A percentile compares a stretch with the other conserved stretches of the same genome.
Evolutionary conservation across 2,113 vertebrate genomes (phyloP).

Genomic region (Vulpes lagopus): DNA sequence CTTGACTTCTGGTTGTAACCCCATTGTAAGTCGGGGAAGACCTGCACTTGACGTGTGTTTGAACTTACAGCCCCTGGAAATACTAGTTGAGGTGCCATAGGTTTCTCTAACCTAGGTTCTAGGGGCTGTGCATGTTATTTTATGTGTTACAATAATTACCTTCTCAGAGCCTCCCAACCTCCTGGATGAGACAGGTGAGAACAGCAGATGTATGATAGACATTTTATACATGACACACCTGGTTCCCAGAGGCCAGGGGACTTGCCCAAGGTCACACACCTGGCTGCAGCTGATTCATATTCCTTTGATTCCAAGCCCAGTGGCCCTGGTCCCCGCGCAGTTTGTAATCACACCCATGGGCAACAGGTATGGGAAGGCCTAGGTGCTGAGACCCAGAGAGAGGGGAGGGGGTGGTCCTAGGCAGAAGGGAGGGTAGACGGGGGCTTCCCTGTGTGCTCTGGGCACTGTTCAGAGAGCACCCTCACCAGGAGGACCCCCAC

Average conservation of each 20-base stretch:
- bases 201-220: neutral
- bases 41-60: neutral
- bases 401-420: neutral
- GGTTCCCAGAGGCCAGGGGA: slow-evolving; percentile 1
- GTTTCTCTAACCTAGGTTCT: neutral
- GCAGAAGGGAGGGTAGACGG: neutral
- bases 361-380: neutral
- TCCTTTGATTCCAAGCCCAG: neutral
- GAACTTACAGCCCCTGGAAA: neutral
- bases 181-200: neutral
- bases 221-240: neutral
- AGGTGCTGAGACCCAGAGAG: neutral
- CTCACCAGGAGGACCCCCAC: neutral
- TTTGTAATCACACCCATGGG: neutral
- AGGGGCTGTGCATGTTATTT: neutral
- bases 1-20: neutral
- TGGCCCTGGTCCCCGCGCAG: neutral
- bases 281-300: neutral
- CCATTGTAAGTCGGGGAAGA: neutral
- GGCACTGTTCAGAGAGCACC: neutral
- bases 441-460: neutral
- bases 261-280: neutral
- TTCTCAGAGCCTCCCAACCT: neutral
- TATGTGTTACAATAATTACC: neutral
- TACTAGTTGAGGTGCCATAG: neutral